A percentile compares a stretch with the other conserved stretches of the same genome.
Evolutionary conservation across 2,888 invertebrate species (phyloP).

Genomic region (Oscheius sp.): DNA sequence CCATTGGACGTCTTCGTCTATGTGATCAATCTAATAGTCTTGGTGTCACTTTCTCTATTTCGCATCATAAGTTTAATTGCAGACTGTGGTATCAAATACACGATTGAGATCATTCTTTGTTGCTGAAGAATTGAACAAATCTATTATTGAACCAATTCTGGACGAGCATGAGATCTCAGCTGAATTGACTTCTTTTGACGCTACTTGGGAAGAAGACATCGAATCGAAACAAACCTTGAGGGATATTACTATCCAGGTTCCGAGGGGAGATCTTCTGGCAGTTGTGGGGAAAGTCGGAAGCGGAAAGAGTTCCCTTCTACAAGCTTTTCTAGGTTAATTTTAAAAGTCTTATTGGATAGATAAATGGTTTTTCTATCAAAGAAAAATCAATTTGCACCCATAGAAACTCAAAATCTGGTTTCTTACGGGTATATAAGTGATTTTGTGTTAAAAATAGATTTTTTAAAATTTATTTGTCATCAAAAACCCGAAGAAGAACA

Average conservation of each 20-base stretch:
- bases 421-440: no score
- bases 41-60: slow-evolving; percentile 30
- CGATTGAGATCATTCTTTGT: slow-evolving; percentile 65
- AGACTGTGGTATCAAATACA: slow-evolving; percentile 64
- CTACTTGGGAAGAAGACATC: slow-evolving; percentile 50
- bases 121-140: slow-evolving; percentile 59
- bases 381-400: no score
- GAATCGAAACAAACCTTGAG: slow-evolving; percentile 20
- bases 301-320: slow-evolving; percentile 83
- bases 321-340: slow-evolving; percentile 75
- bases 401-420: no score
- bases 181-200: not conserved
- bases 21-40: slow-evolving; percentile 61
- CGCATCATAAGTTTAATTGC: not conserved
- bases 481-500: no score
- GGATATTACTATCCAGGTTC: slow-evolving; percentile 79
- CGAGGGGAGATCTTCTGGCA: slow-evolving; percentile 80
- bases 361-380: not conserved
- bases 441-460: no score
- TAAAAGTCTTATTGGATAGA: not conserved
- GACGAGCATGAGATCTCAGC: slow-evolving; percentile 36
- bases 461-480: no score
- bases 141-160: slow-evolving; percentile 35
- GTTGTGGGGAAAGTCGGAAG: slow-evolving; percentile 88
- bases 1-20: slow-evolving; percentile 87